Percentiles rank a stretch among this genome's conserved stretches.
phyloP scores from a whole-genome alignment of 2,113 vertebrate genomes.

The Psettodes erumei region DNA sequence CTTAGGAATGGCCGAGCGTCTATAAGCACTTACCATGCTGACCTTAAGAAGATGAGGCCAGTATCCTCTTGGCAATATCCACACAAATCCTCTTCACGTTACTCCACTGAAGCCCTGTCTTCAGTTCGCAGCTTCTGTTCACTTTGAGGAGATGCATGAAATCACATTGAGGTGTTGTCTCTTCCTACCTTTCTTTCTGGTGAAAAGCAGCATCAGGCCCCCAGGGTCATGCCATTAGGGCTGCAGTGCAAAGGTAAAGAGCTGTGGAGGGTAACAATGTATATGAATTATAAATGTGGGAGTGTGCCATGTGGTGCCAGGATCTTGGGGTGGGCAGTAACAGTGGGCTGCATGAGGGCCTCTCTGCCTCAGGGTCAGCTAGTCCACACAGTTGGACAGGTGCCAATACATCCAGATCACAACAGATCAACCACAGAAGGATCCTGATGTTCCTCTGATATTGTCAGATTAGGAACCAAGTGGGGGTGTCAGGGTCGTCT shows the following conservation, averaged over 20 bases:
- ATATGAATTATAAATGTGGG: constrained; percentile 69
- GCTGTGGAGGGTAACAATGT: constrained; percentile 49
- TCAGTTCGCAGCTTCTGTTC: constrained; percentile 39
- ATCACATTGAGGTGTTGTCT: constrained; percentile 41
- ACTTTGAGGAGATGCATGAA: constrained; percentile 51
- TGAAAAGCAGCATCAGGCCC: constrained; percentile 35
- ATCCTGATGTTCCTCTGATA: constrained; percentile 42
- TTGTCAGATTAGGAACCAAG: constrained; percentile 31
- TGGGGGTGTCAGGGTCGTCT: not conserved
- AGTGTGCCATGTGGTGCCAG: constrained; percentile 60
- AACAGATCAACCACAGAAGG: constrained; percentile 35
- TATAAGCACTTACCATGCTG: constrained; percentile 67
- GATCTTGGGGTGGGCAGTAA: constrained; percentile 13
- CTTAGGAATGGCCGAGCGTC: constrained; percentile 67
- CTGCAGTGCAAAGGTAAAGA: constrained; percentile 28
- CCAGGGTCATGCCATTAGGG: constrained; percentile 16
- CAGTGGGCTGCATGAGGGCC: constrained; percentile 15
- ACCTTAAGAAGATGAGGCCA: constrained; percentile 74
- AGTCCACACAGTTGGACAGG: constrained; percentile 41
- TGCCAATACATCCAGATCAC: constrained; percentile 39
- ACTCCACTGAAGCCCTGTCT: constrained; percentile 40
- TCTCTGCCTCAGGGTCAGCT: constrained; percentile 42
- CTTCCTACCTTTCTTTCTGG: constrained; percentile 31
- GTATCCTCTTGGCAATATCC: constrained; percentile 71
- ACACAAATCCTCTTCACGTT: constrained; percentile 68